A percentile compares a stretch with the other conserved stretches of the same genome.
These are phyloP conservation scores for Rhinophrynus dorsalis DNA, from an alignment of 2,797 vertebrate genomes.

Conservation along the genomic window DNA sequence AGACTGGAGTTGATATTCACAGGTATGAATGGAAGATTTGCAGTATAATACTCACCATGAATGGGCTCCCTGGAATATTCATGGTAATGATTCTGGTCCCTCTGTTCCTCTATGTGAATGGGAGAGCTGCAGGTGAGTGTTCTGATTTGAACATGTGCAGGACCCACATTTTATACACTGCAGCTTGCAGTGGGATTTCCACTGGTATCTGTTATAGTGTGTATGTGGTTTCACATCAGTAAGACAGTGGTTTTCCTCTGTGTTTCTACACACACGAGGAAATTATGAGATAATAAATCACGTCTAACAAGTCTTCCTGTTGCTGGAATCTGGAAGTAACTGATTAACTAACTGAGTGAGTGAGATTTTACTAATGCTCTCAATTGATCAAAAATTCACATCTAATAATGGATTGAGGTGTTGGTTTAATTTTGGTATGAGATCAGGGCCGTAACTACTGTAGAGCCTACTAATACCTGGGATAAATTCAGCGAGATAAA, in stretches of 20 bases:
- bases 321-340: no score
- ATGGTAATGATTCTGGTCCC: neutral
- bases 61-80: neutral
- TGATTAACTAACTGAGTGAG: no score
- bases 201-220: neutral
- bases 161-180: neutral
- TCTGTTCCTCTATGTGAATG: neutral
- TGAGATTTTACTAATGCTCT: no score
- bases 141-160: neutral
- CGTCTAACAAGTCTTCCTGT: neutral
- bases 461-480: no score
- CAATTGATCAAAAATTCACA: no score
- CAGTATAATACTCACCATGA: neutral
- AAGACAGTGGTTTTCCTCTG: neutral
- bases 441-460: no score
- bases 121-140: neutral
- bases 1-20: no score
- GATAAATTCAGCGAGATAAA: no score
- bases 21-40: no score
- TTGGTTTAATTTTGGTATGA: no score
- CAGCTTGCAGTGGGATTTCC: constrained; percentile 1
- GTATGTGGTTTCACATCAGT: neutral
- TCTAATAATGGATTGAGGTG: no score
- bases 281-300: neutral
- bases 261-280: neutral